Base-by-base conservation (phyloP, 2,113 vertebrate species). In the Holacanthus passer region DNA sequence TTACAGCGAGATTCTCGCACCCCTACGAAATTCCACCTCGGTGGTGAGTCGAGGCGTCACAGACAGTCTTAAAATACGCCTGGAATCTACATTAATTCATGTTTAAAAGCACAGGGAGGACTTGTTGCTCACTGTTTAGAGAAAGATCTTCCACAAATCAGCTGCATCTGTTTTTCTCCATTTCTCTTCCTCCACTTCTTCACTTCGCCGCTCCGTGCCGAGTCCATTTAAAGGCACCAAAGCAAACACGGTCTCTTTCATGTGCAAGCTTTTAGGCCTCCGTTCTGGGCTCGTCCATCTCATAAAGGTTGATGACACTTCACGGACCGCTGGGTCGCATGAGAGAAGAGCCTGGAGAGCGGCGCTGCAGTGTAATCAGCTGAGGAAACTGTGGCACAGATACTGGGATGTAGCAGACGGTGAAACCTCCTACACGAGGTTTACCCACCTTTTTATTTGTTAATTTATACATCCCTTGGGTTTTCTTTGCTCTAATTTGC, bases 31-130 rank as follows among this genome's bases (percentile, higher is more conserved):
- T 95, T 94, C 93, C 95, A 90, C 81, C 31, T 16, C 68, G 35
- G 79, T 83, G 88, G 89, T 91, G 91, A 94, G 88, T 91, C 65
- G 83, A 89, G 89, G 92, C 90, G 37, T 95, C 91, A 86, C 88
- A 92, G 88, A 82, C 83, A 31, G 87, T 79, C 87, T 76, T 82
- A 73, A 91, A 93, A 93, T 93, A 94, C 85, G 90, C 79, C 89
- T 88, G 94, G 94, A 95, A 95, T 96, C 93, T 88, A 85, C 89
- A 95, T 95, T 93, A 94, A 93, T 94, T 94, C 91, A 91, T 86
- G 89, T 93, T 91, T 93, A 93, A 94, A 94, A 95, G 94, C 89
- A 78, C 81, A 89, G 91, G 95, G 93, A 94, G 91, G 92, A 93
- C 92, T 88, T 73, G 90, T 76, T 84, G 90, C 89, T 90, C 85